These are phyloP conservation scores for Archilochus colubris DNA, from an alignment of 2,113 vertebrate species.

Conservation along the genomic window DNA sequence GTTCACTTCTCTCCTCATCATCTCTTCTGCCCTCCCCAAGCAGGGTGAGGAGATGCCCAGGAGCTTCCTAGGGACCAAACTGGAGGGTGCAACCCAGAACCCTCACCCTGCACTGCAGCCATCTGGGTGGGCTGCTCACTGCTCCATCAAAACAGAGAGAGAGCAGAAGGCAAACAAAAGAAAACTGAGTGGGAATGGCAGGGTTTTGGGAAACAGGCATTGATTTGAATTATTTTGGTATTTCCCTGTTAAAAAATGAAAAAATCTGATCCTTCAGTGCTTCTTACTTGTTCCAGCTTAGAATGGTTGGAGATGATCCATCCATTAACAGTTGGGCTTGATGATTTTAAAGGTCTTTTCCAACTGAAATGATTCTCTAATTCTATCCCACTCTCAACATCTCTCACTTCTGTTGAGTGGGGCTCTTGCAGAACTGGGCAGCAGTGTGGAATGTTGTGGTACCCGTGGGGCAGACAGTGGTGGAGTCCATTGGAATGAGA, in stretches of 20 bases:
- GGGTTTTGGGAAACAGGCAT: background rate
- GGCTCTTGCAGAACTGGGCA: background rate
- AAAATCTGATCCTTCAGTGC: background rate
- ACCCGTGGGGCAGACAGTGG: rapidly evolving
- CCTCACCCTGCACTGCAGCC: rapidly evolving
- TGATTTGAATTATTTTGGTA: background rate
- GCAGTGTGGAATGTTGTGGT: rapidly evolving
- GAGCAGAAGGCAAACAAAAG: background rate
- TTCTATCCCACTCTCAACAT: background rate
- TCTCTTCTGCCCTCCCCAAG: background rate
- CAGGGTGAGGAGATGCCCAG: rapidly evolving
- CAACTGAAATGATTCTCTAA: no score
- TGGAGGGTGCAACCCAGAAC: background rate
- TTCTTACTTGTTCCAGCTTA: background rate
- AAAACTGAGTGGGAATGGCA: background rate
- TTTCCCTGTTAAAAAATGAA: background rate
- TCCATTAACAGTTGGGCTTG: no score
- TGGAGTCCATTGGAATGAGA: background rate
- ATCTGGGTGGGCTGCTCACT: background rate
- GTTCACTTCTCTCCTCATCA: background rate
- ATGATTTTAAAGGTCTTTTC: no score
- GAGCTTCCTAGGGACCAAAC: background rate
- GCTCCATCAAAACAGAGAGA: background rate
- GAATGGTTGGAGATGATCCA: no score
- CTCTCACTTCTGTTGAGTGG: rapidly evolving